Evolutionary conservation across 1,140 invertebrate genomes (phyloP), one percentile per base, ranked within the genome.

Genomic region (Papilio helenus): DNA sequence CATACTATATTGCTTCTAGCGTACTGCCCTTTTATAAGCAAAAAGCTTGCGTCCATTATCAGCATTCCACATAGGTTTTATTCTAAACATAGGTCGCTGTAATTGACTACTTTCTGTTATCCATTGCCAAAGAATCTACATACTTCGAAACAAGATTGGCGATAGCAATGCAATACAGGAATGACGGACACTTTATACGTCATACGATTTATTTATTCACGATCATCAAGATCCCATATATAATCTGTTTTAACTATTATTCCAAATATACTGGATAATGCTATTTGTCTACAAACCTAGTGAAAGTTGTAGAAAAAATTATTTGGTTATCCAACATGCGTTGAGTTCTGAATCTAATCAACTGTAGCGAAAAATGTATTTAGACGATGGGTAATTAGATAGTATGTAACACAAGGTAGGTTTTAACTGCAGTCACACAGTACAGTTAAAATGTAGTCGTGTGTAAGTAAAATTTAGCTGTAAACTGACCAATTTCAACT

Each of bases 81-180:
- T 34, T 34, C 61, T 68, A 68, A 68, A 68, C 61, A 68, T 68
- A 68, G 61, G 12, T 29, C 26, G 61, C 26, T 68, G 61, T 68
- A 29, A 68, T 68, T 68, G 61, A 68, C 61, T 68, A 68, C 61
- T 68, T 68, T 68, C 61, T 29, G 26, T 68, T 68, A 68, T 29
- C 23, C 61, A 68, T 68, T 68, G 61, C 61, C 61, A 68, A 68
- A 68, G 61, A 68, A 68, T 68, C 61, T 34, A 68, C 61, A 68
- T 68, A 34, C 61, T 34, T 68, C 26, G 61, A 5, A 18, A 68
- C 26, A 12, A 68, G 61, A 34, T 68, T 68, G 61, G 26, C 61
- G 26, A 68, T 68, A 34, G 61, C 61, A 29, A 68, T 68, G 61
- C 61, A 18, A 68, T 14, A 29, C 26, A 68, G 26, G 23, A 68